Conservation (phyloP, 2,888 invertebrate species). For the Drosophila paranaensis region DNA sequence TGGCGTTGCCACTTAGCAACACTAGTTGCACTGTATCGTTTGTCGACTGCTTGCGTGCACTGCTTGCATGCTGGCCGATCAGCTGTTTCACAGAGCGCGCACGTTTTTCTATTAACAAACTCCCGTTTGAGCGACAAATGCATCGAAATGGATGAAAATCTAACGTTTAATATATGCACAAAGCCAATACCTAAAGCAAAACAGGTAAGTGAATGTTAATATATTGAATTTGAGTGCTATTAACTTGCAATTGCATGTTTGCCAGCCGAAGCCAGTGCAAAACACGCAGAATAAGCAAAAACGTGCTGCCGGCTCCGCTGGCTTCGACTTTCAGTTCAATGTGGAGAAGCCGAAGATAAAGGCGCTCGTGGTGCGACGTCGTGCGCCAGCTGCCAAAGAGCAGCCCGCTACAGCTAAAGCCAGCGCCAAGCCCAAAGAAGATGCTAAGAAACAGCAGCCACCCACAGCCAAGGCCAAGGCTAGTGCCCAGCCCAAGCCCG, state of each 20-base stretch:
- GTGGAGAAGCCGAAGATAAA: conserved; percentile 75
- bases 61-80: conserved; percentile 14
- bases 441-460: too few relatives aligned
- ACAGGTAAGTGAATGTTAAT: conserved; percentile 45
- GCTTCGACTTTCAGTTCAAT: conserved; percentile 61
- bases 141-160: conserved; percentile 56
- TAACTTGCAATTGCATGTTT: neutral
- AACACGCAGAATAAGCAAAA: conserved; percentile 36
- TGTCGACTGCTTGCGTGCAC: neutral
- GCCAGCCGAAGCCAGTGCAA: conserved; percentile 5
- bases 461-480: too few relatives aligned
- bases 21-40: neutral
- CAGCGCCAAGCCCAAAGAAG: neutral
- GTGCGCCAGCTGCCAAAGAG: conserved; percentile 24
- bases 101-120: conserved; percentile 70
- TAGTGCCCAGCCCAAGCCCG: too few relatives aligned
- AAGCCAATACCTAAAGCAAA: conserved; percentile 34
- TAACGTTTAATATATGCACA: conserved; percentile 72
- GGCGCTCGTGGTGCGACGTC: conserved; percentile 81
- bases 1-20: neutral
- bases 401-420: neutral
- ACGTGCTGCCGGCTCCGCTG: conserved; percentile 25
- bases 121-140: conserved; percentile 4
- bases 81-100: conserved; percentile 54
- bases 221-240: neutral